Evolutionary conservation across 2,888 invertebrate species (phyloP).

Genomic region (Acanthosepion pharaonis): DNA sequence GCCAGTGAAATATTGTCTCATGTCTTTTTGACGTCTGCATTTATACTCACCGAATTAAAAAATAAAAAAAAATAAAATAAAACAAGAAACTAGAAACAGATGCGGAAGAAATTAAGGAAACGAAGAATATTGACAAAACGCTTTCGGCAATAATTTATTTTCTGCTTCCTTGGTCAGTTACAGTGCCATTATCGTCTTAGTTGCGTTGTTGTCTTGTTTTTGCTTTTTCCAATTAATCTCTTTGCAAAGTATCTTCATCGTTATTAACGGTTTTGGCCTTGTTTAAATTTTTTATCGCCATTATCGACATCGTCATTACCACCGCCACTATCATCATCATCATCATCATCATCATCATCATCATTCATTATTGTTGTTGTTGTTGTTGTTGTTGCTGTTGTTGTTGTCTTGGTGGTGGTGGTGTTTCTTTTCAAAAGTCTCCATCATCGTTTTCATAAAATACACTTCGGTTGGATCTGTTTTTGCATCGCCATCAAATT

Average conservation of each 20-base stretch:
- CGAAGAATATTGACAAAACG: not conserved
- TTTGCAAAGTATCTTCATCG: not conserved
- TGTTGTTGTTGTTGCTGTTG: too few relatives aligned
- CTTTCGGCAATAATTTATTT: not conserved
- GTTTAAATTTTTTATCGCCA: not conserved
- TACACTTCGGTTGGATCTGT: too few relatives aligned
- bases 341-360: not conserved
- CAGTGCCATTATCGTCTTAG: not conserved
- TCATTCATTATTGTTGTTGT: too few relatives aligned
- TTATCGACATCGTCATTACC: not conserved
- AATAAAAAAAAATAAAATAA: too few relatives aligned
- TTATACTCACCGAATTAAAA: too few relatives aligned
- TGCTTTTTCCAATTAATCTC: not conserved
- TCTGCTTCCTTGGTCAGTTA: not conserved
- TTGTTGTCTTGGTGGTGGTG: too few relatives aligned
- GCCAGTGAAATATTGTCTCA: too few relatives aligned
- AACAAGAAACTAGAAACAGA: too few relatives aligned
- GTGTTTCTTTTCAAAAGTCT: too few relatives aligned
- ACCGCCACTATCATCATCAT: not conserved
- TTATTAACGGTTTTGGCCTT: not conserved
- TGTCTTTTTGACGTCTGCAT: too few relatives aligned
- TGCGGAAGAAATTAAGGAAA: not conserved
- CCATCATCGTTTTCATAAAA: too few relatives aligned
- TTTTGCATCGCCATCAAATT: too few relatives aligned
- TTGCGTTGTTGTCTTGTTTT: not conserved